Base-by-base conservation (phyloP, 2,113 vertebrate species). In the Poeciliopsis turrubarensis region DNA sequence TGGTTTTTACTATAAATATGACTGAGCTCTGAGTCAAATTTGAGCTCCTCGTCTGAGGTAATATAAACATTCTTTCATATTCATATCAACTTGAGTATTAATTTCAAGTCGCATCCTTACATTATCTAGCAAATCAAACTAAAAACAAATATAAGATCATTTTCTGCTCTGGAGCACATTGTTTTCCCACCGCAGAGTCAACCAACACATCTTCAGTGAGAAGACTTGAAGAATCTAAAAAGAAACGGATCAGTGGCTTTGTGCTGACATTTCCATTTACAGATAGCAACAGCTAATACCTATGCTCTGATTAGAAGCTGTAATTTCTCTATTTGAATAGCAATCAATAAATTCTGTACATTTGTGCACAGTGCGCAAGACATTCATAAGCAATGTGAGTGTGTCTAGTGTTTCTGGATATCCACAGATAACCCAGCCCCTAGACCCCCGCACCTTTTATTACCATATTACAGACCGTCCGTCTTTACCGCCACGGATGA, bases 271-370 rank as follows among this genome's bases (percentile, higher is more conserved):
- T 92, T 90, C 84, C 90, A 92, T 92, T 92, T 90, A 88, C 68
- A 94, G 90, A 93, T 91, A 92, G 80, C 81, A 87, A 90, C 86
- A 88, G 84, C 87, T 92, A 90, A 93, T 92, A 88, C 87, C 80
- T 78, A 89, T 72, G 72, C 80, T 78, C 86, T 93, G 89, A 93
- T 92, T 92, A 92, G 82, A 87, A 87, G 91, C 89, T 91, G 91
- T 88, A 91, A 94, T 89, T 83, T 76, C 82, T 87, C 78, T 73
- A 86, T 92, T 90, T 93, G 87, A 94, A 89, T 84, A 75, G 77
- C 84, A 91, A 80, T 89, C 86, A 89, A 93, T 88, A 90, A 80
- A 88, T 86, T 86, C 87, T 87, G 83, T 85, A 86, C 77, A 87
- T 81, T 81, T 64, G 57, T 77, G 78, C 37, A 64, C 51, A n/a